These are phyloP conservation scores for Arctocebus calabarensis DNA, from an alignment of 2,797 vertebrate genomes.

Conservation along the genomic window DNA sequence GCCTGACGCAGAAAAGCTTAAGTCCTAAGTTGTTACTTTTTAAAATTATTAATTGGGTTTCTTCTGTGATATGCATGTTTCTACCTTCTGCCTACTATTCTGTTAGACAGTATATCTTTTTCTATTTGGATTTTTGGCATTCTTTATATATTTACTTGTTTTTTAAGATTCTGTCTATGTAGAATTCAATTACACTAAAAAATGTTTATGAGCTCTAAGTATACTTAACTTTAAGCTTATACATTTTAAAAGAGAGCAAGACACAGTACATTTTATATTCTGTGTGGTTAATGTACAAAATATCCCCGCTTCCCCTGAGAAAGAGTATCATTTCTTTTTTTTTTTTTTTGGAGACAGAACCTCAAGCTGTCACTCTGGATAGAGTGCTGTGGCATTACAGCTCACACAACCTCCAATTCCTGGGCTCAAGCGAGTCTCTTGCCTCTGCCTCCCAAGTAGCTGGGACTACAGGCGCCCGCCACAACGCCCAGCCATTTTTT, in stretches of 20 bases:
- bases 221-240: neutral
- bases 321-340: neutral
- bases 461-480: too few species aligned
- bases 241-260: slow-evolving; percentile 50
- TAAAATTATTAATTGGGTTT: neutral
- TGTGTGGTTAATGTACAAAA: slow-evolving; percentile 29
- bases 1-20: neutral
- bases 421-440: too few species aligned
- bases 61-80: neutral
- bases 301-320: slow-evolving; percentile 53
- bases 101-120: neutral
- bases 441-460: too few species aligned
- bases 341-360: too few species aligned
- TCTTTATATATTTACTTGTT: neutral
- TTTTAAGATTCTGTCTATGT: too few species aligned
- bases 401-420: too few species aligned
- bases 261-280: slow-evolving; percentile 55
- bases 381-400: too few species aligned
- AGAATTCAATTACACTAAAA: slow-evolving; percentile 53
- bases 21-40: neutral
- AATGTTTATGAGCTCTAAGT: neutral
- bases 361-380: too few species aligned
- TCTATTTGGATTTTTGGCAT: slow-evolving; percentile 8
- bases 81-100: neutral
- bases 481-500: too few species aligned